Percentiles rank a stretch among this genome's conserved stretches.
phyloP scores from a whole-genome alignment of 2,888 invertebrate genomes.

The Phorcus lineatus region DNA sequence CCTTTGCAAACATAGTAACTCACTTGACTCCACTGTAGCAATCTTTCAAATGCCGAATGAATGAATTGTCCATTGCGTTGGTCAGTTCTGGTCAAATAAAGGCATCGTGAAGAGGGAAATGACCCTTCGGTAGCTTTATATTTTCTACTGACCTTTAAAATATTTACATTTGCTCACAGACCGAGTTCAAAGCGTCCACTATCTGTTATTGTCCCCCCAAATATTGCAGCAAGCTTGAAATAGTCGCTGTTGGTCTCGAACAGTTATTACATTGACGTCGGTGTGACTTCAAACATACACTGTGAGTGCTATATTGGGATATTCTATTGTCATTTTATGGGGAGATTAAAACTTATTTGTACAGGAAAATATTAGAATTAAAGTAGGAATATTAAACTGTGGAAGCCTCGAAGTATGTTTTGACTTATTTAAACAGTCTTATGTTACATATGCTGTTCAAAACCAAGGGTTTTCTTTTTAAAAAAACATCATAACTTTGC shows the following conservation, averaged over 20 bases:
- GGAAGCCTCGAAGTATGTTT: too few relatives aligned
- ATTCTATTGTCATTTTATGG: too few relatives aligned
- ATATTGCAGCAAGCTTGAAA: not conserved
- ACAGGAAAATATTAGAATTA: too few relatives aligned
- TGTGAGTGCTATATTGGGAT: too few relatives aligned
- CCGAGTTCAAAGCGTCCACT: not conserved
- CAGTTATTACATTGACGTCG: not conserved
- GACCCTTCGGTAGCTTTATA: not conserved
- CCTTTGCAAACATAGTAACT: not conserved
- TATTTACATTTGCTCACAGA: not conserved
- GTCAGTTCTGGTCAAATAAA: slow-evolving; percentile 4
- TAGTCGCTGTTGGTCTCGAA: not conserved
- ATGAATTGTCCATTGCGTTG: not conserved
- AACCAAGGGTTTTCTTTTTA: too few relatives aligned
- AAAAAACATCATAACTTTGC: too few relatives aligned
- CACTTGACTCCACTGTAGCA: not conserved
- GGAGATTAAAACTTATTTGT: too few relatives aligned
- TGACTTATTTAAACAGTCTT: too few relatives aligned
- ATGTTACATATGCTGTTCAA: too few relatives aligned
- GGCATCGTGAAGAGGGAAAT: not conserved
- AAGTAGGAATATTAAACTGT: too few relatives aligned
- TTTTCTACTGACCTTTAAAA: not conserved
- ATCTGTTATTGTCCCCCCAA: not conserved
- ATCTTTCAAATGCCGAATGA: not conserved
- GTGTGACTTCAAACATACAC: too few relatives aligned